phyloP scores from a whole-genome alignment of 2,113 vertebrate species.

The Fukomys damarensis region DNA sequence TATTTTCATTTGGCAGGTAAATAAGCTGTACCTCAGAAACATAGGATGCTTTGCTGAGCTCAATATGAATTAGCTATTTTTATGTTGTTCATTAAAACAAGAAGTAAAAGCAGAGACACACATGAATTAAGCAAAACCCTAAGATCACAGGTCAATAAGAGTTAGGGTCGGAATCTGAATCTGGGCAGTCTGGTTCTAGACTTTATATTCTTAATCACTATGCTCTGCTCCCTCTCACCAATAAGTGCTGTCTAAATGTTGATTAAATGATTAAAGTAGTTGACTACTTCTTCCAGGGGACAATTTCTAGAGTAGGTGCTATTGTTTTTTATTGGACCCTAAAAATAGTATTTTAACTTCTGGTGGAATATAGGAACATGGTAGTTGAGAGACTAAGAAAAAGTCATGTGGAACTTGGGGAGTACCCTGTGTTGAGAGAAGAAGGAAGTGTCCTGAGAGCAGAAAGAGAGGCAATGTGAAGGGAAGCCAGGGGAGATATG shows the following conservation, averaged over 20 bases:
- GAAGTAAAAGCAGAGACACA: background rate
- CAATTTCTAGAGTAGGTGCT: background rate
- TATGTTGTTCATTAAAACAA: background rate
- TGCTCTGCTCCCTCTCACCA: background rate
- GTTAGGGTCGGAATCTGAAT: background rate
- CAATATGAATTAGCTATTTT: background rate
- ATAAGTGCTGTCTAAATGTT: background rate
- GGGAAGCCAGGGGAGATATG: background rate
- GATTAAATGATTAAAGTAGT: background rate
- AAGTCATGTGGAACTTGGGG: background rate
- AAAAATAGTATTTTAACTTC: background rate
- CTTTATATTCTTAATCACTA: background rate
- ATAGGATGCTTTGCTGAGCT: background rate
- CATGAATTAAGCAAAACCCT: background rate
- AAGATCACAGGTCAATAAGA: background rate
- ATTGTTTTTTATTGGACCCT: background rate
- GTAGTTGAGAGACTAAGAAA: background rate
- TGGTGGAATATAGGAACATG: background rate
- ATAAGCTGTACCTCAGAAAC: background rate
- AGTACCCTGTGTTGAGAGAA: background rate
- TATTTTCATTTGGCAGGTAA: background rate
- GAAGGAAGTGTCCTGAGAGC: background rate
- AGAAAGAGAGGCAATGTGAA: background rate
- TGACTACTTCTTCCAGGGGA: background rate
- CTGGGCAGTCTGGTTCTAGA: background rate